phyloP scores from a whole-genome alignment of 2,113 vertebrate species.

The Geococcyx californianus region DNA sequence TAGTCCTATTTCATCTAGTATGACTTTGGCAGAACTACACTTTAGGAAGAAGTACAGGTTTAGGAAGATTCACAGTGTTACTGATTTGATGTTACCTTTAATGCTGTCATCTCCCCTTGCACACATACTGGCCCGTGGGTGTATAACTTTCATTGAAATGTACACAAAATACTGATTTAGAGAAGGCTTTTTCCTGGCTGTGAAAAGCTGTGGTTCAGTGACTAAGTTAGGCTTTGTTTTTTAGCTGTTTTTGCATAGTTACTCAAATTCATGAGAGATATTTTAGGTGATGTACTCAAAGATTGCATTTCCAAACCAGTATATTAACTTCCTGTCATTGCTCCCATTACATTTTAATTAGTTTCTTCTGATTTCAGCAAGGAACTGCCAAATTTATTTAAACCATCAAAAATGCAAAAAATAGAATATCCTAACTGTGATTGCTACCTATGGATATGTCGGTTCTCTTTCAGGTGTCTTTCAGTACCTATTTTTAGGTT shows the following conservation, averaged over 20 bases:
- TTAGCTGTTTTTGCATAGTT: neutral
- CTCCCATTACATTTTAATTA: constrained; percentile 26
- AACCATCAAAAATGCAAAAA: neutral
- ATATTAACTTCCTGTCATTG: neutral
- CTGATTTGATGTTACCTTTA: neutral
- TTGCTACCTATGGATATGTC: neutral
- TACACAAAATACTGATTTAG: constrained; percentile 16
- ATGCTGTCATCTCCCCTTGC: neutral
- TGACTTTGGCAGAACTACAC: neutral
- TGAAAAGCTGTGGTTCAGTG: constrained; percentile 19
- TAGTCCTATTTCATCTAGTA: neutral
- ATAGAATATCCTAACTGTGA: neutral
- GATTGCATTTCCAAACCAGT: neutral
- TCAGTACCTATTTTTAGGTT: neutral
- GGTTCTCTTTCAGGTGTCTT: neutral
- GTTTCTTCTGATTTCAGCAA: neutral
- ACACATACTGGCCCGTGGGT: neutral
- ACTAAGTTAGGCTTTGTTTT: constrained; percentile 34
- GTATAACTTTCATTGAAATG: neutral
- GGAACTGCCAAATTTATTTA: neutral
- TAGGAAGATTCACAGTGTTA: neutral
- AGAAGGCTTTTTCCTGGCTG: neutral
- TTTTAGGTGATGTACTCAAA: constrained; percentile 1
- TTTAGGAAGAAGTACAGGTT: neutral
- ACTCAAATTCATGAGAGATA: neutral